A percentile compares a stretch with the other conserved stretches of the same genome.
Evolutionary conservation across 2,113 vertebrate species (phyloP).

Genomic region (Peromyscus californicus): DNA sequence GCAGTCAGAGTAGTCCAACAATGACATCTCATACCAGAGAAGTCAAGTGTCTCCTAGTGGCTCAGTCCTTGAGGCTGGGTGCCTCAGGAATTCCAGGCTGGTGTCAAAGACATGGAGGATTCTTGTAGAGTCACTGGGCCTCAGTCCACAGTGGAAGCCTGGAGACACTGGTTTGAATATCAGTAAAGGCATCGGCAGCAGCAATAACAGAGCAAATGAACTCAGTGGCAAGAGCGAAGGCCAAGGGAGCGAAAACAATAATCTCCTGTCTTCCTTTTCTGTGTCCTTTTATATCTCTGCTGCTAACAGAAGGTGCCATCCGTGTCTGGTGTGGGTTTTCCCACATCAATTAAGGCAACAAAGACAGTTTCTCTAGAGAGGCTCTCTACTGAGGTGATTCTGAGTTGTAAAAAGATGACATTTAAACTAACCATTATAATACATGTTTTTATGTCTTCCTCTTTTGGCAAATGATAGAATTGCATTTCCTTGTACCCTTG

Average conservation of each 20-base stretch:
- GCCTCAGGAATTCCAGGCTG: neutral
- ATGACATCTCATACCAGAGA: neutral
- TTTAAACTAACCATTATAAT: neutral
- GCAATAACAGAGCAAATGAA: neutral
- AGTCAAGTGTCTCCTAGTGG: neutral
- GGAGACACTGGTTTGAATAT: neutral
- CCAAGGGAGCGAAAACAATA: neutral
- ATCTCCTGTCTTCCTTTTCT: neutral
- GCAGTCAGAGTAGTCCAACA: neutral
- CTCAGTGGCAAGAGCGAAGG: no score
- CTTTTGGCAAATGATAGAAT: neutral
- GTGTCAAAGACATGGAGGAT: neutral
- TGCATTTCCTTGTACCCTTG: neutral
- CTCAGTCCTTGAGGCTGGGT: neutral
- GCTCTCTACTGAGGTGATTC: neutral
- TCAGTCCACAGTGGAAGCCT: neutral
- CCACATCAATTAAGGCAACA: neutral
- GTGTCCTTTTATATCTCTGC: neutral
- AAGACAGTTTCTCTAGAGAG: no score
- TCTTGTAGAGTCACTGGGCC: neutral
- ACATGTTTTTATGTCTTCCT: neutral
- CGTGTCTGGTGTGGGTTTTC: neutral
- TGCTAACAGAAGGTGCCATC: neutral
- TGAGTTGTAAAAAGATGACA: neutral
- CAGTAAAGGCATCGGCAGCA: neutral